Base-by-base conservation (phyloP, 1,140 invertebrate genomes). In the Sweltsa coloradensis region DNA sequence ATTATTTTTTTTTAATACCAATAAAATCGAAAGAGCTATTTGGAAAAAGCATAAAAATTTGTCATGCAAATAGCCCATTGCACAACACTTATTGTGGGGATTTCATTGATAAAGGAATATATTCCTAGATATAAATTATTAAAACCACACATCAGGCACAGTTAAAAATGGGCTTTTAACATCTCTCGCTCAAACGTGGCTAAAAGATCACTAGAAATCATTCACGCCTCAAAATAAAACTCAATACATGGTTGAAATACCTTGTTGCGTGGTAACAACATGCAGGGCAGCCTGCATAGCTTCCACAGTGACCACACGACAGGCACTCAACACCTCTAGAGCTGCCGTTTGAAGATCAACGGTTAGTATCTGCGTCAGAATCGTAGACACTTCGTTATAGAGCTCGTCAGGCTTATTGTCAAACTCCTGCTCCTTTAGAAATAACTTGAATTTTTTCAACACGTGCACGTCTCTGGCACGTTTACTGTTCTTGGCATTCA, bases 401-500 rank as follows among this genome's bases (percentile, higher is more conserved):
- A 62, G 71, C 54, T 52, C 73, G 41, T 72, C 76, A n/a, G n/a
- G n/a, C n/a, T n/a, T n/a, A 42, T 58, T 61, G 45, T 69, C 67
- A 42, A 64, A 65, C 43, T 75, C 69, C 42, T 74, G 72, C 34
- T 69, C 64, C 52, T 79, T 76, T 6, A 88, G 61, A 52, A 78
- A 68, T 27, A 73, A 74, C 54, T 81, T 79, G n/a, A 89, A 59
- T 54, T 85, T 82, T 56, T 85, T 83, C 39, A 93, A 69, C 29
- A 92, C 65, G 67, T 94, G 88, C 34, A 93, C 73, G 64, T 95
- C 91, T 54, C 85, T 75, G 1, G 89, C 83, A 55, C 83, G 75
- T 57, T 85, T 81, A 50, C 85, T 89, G 64, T 87, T 89, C 64
- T 85, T 86, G 54, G 84, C 89, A 59, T 82, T 82, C n/a, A 91